These are phyloP conservation scores for Theristicus caerulescens DNA, from an alignment of 2,113 vertebrate genomes.

Conservation along the genomic window DNA sequence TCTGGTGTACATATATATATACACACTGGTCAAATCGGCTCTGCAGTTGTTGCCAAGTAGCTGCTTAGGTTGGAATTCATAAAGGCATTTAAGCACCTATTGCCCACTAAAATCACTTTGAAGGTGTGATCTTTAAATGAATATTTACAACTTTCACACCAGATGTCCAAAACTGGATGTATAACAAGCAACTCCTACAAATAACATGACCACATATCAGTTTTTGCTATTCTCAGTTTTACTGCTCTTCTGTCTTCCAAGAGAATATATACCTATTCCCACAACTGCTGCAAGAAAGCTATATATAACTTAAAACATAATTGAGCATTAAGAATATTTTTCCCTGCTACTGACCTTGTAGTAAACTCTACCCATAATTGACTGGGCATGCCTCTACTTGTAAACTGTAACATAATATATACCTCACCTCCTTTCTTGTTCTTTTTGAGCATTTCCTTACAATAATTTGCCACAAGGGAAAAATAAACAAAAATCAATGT, in stretches of 20 bases:
- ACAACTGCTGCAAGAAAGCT: not conserved
- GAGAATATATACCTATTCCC: not conserved
- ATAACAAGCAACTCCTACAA: not conserved
- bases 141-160: not conserved
- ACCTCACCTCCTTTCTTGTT: not conserved
- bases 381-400: not conserved
- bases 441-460: not conserved
- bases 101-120: not conserved
- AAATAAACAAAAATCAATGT: not conserved
- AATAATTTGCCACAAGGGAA: not conserved
- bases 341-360: rapidly evolving
- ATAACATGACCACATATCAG: not conserved
- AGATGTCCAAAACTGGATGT: not conserved
- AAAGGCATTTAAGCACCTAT: not conserved
- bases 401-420: not conserved
- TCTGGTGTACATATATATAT: not conserved
- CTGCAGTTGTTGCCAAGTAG: not conserved
- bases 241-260: not conserved
- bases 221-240: not conserved
- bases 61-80: not conserved
- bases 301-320: not conserved
- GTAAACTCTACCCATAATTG: not conserved
- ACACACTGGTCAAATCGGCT: not conserved
- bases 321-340: not conserved
- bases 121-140: not conserved